Evolutionary conservation across 2,888 invertebrate genomes (phyloP).

Genomic region (Phalera bucephala): DNA sequence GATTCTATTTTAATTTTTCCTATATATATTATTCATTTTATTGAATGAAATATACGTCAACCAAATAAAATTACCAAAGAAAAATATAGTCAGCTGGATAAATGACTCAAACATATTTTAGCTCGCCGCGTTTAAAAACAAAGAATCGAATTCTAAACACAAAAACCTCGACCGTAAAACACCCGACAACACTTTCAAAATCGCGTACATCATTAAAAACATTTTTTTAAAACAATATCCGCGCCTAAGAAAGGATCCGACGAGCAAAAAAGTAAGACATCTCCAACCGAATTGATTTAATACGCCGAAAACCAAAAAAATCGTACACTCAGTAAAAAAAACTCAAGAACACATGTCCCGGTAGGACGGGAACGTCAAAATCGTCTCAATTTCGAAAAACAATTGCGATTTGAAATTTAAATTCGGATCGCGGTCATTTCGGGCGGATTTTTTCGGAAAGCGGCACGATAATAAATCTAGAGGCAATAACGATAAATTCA

Average conservation of each 20-base stretch:
- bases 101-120: too few species aligned
- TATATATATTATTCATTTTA: too few species aligned
- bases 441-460: constrained; percentile 71
- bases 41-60: too few species aligned
- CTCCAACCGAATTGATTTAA: constrained; percentile 65
- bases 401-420: constrained; percentile 79
- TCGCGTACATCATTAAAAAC: constrained; percentile 61
- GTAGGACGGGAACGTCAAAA: constrained; percentile 72
- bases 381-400: constrained; percentile 80
- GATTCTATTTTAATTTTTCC: too few species aligned
- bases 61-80: too few species aligned
- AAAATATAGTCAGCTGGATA: too few species aligned
- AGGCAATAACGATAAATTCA: constrained; percentile 82
- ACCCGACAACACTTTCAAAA: constrained; percentile 37
- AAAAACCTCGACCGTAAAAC: constrained; percentile 31
- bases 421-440: constrained; percentile 73
- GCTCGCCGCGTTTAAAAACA: constrained; percentile 18
- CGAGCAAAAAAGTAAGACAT: constrained; percentile 52
- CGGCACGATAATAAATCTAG: constrained; percentile 73
- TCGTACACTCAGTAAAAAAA: constrained; percentile 41
- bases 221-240: constrained; percentile 62
- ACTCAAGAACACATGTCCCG: constrained; percentile 60
- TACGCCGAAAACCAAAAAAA: constrained; percentile 45
- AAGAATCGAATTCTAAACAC: constrained; percentile 25
- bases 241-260: constrained; percentile 46